Base-by-base conservation (phyloP, 2,888 invertebrate genomes). In the Phania funesta region DNA sequence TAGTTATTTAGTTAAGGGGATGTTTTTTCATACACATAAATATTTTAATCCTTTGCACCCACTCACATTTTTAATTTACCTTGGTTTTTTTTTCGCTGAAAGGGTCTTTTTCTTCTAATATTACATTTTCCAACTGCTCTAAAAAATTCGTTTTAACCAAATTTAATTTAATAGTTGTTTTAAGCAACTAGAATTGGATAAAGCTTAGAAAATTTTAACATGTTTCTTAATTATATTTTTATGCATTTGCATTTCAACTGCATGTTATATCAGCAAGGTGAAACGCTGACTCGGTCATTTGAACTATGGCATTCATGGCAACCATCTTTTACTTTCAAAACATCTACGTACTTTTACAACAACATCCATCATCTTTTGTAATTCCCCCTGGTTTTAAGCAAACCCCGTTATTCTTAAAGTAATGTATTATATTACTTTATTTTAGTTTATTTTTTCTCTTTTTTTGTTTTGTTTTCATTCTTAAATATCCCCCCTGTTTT, bases 271-370 rank as follows among this genome's bases (percentile, higher is more conserved):
- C 46, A 35, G 52, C 71, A 58, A 76, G 64, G 73, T 68, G 56
- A 71, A 79, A 65, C 83, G 84, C 84, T 80, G 82, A 85, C 83
- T 85, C 85, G 86, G 87, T 87, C 86, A 87, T 85, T 85, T 85
- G 83, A 87, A 87, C 84, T 85, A 84, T 85, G 86, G 82, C 86
- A 87, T 86, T 86, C 84, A 16, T 80, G 82, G 83, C 71, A 78
- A 70, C 54, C 68, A 52, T 64, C 16, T 54, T 65, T 67, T 29
- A 52, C 46, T 22, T 58, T n/a, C 18, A 35, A 68, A 44, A 13
- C 50, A 67, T 68, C 75, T 70, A 79, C 32, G 70, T n/a, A n/a
- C n/a, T n/a, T 26, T 18, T 70, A 62, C 38, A 46, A 18, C 20
- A 41, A 16, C n/a, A 44, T 44, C 29, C 29, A 6, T 7, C 29